Percentiles rank a stretch among this genome's conserved stretches.
phyloP scores from a whole-genome alignment of 2,888 invertebrate species.

The Caenorhabditis sp. region DNA sequence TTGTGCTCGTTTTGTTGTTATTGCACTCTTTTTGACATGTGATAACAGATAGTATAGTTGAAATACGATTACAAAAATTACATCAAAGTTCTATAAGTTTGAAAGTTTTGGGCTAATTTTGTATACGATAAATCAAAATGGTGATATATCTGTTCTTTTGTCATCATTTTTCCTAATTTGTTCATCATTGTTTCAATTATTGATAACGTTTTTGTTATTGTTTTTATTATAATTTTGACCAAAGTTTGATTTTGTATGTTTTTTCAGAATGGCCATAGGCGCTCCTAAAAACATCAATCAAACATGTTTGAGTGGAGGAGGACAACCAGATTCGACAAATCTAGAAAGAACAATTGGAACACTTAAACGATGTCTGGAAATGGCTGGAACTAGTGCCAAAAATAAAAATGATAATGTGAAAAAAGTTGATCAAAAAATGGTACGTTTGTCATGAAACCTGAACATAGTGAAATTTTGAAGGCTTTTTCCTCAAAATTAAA shows the following conservation, averaged over 20 bases:
- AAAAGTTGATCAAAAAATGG: conserved; percentile 25
- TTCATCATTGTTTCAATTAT: no score
- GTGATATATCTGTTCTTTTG: background rate
- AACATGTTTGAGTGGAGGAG: background rate
- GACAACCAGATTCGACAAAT: background rate
- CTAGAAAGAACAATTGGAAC: conserved; percentile 33
- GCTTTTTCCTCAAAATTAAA: background rate
- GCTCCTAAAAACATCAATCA: conserved; percentile 16
- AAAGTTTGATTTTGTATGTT: background rate
- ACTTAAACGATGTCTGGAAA: conserved; percentile 27
- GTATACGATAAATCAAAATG: no score
- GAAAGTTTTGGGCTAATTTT: no score
- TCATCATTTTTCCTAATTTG: background rate
- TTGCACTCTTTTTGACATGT: background rate
- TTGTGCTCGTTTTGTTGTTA: background rate
- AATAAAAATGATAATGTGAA: conserved; percentile 17
- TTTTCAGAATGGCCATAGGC: conserved; percentile 34
- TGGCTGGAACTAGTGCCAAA: conserved; percentile 20
- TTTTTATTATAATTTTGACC: background rate
- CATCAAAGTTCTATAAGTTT: no score
- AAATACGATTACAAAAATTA: no score
- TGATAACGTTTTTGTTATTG: background rate
- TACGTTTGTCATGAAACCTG: conserved; percentile 4
- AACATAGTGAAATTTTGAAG: background rate
- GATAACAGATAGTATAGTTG: background rate